Percentiles rank a stretch among this genome's conserved stretches.
Evolutionary conservation across 2,797 vertebrate species (phyloP).

Genomic region (Antrozous pallidus): DNA sequence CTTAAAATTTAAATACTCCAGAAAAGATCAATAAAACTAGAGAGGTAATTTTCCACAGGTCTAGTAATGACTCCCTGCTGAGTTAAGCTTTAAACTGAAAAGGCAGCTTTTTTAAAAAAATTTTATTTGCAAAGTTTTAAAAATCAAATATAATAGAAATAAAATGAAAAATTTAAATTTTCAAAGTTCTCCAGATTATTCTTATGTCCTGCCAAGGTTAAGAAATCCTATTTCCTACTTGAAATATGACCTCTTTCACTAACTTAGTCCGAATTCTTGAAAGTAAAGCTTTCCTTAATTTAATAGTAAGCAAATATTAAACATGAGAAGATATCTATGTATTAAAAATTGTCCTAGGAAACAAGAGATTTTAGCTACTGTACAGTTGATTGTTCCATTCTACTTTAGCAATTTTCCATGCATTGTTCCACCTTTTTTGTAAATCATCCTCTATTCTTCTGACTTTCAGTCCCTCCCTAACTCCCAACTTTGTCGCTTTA

Average conservation of each 20-base stretch:
- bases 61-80: background rate
- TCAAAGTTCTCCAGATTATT: background rate
- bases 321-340: background rate
- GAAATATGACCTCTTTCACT: background rate
- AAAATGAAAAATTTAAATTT: background rate
- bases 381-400: background rate
- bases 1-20: background rate
- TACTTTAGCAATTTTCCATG: background rate
- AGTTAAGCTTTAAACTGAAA: slow-evolving; percentile 34
- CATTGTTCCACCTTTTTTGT: background rate
- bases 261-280: background rate
- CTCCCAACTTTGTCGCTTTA: background rate
- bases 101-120: background rate
- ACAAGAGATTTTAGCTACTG: background rate
- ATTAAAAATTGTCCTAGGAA: background rate
- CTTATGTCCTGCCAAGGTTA: background rate
- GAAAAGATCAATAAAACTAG: background rate
- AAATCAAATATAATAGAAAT: background rate
- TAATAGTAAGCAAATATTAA: background rate
- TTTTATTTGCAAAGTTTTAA: background rate
- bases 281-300: slow-evolving; percentile 18
- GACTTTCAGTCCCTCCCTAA: background rate
- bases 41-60: background rate
- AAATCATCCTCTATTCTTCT: background rate
- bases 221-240: background rate